These are phyloP conservation scores for Drosophila yooni DNA, from an alignment of 2,888 invertebrate species.

Conservation along the genomic window DNA sequence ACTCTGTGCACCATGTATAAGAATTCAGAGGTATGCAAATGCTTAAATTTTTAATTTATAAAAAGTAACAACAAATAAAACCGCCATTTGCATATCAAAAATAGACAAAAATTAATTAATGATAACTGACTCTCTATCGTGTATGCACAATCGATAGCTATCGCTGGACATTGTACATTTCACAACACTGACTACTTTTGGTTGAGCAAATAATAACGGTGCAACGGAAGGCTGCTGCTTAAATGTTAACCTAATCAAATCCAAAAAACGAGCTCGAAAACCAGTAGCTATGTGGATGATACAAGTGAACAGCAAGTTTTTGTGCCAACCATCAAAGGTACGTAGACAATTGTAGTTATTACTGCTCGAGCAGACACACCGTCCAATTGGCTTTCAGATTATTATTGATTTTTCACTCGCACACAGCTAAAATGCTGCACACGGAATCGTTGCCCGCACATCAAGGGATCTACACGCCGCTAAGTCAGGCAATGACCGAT, in stretches of 20 bases:
- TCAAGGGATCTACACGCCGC: conserved; percentile 89
- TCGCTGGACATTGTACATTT: neutral
- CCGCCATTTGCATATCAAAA: neutral
- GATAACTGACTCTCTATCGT: neutral
- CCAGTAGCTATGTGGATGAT: conserved; percentile 79
- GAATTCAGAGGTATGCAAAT: neutral
- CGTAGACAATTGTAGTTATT: conserved; percentile 1
- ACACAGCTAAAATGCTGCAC: conserved; percentile 84
- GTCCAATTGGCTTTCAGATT: conserved; percentile 8
- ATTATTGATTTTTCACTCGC: conserved; percentile 78
- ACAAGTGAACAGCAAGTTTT: conserved; percentile 57
- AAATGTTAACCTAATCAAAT: conserved; percentile 52
- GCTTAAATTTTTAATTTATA: neutral
- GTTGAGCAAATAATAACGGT: conserved; percentile 2
- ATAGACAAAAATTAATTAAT: neutral
- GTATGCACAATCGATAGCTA: neutral
- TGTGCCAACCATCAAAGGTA: conserved; percentile 73
- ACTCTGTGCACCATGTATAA: neutral
- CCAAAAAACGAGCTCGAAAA: conserved; percentile 31
- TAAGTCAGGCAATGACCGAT: conserved; percentile 91
- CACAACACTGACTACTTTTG: conserved; percentile 7
- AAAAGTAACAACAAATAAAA: neutral
- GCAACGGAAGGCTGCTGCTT: conserved; percentile 7
- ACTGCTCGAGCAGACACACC: neutral
- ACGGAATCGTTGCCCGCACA: conserved; percentile 82